Conservation (phyloP, 2,113 vertebrate genomes). For the Pycnonotus jocosus region DNA sequence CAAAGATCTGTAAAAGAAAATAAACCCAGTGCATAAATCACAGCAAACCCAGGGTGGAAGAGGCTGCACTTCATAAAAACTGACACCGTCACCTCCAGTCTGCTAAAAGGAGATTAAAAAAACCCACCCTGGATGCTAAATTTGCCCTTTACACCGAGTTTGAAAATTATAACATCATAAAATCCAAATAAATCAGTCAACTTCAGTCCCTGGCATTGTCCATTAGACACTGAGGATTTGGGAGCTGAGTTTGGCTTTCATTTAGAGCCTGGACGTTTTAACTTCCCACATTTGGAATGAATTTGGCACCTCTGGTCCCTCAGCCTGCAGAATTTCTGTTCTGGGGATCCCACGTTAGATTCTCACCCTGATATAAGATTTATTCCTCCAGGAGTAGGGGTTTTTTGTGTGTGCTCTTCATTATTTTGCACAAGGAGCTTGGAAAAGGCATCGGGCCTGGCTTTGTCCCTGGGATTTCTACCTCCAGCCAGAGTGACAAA, state of each 20-base stretch:
- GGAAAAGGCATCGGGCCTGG: background rate
- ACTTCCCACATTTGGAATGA: background rate
- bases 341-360: background rate
- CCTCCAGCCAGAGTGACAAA: background rate
- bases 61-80: background rate
- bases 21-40: background rate
- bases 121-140: background rate
- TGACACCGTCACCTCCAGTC: background rate
- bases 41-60: background rate
- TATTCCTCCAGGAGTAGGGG: background rate
- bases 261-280: background rate
- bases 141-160: background rate
- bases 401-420: background rate
- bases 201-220: background rate
- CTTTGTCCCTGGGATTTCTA: background rate
- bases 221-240: background rate
- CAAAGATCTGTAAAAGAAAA: background rate
- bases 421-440: background rate
- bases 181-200: background rate
- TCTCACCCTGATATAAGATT: background rate
- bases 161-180: background rate
- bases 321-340: background rate
- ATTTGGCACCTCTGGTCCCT: background rate
- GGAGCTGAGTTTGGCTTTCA: background rate
- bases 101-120: background rate